These are phyloP conservation scores for Otolemur crassicaudatus DNA, from an alignment of 2,797 vertebrate species.

Conservation along the genomic window DNA sequence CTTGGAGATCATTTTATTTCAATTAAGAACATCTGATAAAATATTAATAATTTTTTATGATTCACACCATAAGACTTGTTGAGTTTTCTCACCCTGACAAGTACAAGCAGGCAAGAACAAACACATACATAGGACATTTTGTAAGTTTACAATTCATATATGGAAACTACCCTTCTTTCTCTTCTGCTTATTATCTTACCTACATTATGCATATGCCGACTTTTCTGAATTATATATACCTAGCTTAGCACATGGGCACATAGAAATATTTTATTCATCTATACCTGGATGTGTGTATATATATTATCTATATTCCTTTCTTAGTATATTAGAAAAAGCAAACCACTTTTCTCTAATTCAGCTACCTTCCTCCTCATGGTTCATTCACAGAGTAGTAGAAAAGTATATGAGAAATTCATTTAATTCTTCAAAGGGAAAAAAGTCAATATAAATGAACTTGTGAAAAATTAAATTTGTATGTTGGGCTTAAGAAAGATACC, in stretches of 20 bases:
- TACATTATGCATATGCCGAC: neutral
- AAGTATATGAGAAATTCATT: constrained; percentile 49
- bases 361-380: neutral
- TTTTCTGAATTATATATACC: constrained; percentile 34
- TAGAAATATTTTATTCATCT: neutral
- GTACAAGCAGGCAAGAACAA: neutral
- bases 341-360: constrained; percentile 29
- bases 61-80: neutral
- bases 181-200: neutral
- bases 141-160: neutral
- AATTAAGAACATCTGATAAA: constrained; percentile 47
- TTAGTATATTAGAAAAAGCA: neutral
- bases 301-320: neutral
- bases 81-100: neutral
- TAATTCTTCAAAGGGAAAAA: constrained; percentile 53
- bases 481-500: constrained; percentile 32
- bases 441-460: constrained; percentile 22
- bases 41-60: neutral
- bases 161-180: neutral
- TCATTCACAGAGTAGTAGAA: constrained; percentile 2
- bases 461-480: constrained; percentile 53
- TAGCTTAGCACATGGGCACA: neutral
- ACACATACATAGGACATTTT: neutral
- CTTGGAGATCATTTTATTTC: neutral
- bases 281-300: neutral